Evolutionary conservation across 2,888 invertebrate genomes (phyloP).

Genomic region (Zonitis immaculata): DNA sequence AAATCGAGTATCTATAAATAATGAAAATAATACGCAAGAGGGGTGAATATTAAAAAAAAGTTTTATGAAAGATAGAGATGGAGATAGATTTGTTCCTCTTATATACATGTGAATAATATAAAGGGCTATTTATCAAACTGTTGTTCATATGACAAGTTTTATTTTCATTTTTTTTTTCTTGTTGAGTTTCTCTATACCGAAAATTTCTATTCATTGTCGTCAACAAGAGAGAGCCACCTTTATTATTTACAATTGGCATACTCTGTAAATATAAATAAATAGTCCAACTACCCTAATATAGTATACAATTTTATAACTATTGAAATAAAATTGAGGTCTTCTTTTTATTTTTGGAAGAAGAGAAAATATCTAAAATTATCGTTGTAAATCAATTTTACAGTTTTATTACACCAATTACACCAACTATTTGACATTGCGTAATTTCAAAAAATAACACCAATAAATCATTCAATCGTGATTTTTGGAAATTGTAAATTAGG

Average conservation of each 20-base stretch:
- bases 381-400: neutral
- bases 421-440: too few species aligned
- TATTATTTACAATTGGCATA: conserved; percentile 40
- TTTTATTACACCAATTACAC: neutral
- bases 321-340: too few species aligned
- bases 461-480: neutral
- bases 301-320: too few species aligned
- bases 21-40: too few species aligned
- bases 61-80: neutral
- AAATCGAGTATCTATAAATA: too few species aligned
- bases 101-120: conserved; percentile 24
- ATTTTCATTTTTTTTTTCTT: conserved; percentile 47
- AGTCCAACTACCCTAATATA: conserved; percentile 21
- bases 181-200: too few species aligned
- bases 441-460: neutral
- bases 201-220: too few species aligned
- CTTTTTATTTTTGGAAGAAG: too few species aligned
- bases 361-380: neutral
- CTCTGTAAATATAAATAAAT: conserved; percentile 44
- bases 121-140: conserved; percentile 43
- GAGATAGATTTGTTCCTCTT: conserved; percentile 17
- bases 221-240: conserved; percentile 33
- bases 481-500: too few species aligned
- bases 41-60: too few species aligned
- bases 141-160: conserved; percentile 45